phyloP scores from a whole-genome alignment of 2,888 invertebrate genomes.

The Heliothis peltigera region DNA sequence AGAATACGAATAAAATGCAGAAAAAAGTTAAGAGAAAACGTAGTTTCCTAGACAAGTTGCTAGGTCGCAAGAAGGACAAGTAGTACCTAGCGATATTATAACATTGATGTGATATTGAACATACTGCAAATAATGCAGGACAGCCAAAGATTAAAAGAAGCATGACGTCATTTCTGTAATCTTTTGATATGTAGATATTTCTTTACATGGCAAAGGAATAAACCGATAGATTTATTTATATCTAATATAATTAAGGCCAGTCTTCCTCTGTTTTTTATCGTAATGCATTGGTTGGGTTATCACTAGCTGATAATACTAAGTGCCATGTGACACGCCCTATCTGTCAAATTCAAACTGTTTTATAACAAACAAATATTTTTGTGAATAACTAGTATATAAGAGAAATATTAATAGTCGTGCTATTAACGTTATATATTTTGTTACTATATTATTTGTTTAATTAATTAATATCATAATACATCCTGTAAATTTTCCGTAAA shows the following conservation, averaged over 20 bases:
- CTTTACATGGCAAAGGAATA: conserved; percentile 65
- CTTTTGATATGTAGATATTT: conserved; percentile 74
- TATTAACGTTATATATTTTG: conserved; percentile 51
- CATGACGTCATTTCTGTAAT: conserved; percentile 82
- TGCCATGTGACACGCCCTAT: conserved; percentile 88
- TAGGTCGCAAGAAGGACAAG: conserved; percentile 83
- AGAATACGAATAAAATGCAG: conserved; percentile 72
- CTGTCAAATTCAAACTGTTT: conserved; percentile 76
- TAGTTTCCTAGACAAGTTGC: conserved; percentile 86
- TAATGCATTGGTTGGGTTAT: conserved; percentile 87
- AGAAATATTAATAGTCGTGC: conserved; percentile 42
- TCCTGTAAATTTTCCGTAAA: conserved; percentile 59
- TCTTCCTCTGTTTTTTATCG: conserved; percentile 85
- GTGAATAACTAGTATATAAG: conserved; percentile 50
- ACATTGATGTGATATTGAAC: conserved; percentile 70
- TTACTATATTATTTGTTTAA: conserved; percentile 40
- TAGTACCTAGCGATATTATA: conserved; percentile 70
- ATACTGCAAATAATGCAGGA: conserved; percentile 73
- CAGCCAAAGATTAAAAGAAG: conserved; percentile 84
- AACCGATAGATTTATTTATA: conserved; percentile 73
- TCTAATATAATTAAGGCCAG: conserved; percentile 79
- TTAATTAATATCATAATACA: conserved; percentile 39
- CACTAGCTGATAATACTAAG: conserved; percentile 82
- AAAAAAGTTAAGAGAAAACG: conserved; percentile 87
- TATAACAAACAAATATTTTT: conserved; percentile 55